Evolutionary conservation across 2,888 invertebrate genomes (phyloP).

Genomic region (Choristoneura rosaceana): DNA sequence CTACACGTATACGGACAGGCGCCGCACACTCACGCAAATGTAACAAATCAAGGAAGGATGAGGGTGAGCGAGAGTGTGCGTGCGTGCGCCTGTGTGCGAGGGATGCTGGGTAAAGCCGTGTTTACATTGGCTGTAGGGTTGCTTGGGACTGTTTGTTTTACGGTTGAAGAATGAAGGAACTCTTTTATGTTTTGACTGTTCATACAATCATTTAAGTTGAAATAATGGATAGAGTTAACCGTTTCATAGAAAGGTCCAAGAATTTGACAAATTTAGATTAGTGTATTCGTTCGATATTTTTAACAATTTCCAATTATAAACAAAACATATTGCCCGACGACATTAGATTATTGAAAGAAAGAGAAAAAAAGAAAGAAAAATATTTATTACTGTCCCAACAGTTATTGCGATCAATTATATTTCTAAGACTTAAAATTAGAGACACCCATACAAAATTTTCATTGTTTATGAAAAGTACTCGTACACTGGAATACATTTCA

Average conservation of each 20-base stretch:
- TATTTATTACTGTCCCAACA: no score
- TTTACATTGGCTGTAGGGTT: constrained; percentile 52
- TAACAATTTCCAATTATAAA: not conserved
- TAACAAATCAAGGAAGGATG: constrained; percentile 65
- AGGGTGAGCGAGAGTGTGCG: constrained; percentile 47
- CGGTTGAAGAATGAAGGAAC: constrained; percentile 16
- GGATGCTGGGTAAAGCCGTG: constrained; percentile 72
- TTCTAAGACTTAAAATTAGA: no score
- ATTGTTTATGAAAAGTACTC: no score
- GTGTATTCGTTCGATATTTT: not conserved
- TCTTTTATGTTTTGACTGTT: constrained; percentile 23
- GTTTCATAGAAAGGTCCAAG: constrained; percentile 24
- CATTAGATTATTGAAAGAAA: no score
- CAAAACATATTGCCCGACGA: not conserved
- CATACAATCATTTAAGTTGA: constrained; percentile 8
- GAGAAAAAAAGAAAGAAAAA: no score
- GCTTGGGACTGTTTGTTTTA: constrained; percentile 53
- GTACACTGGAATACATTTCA: no score
- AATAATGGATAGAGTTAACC: constrained; percentile 28
- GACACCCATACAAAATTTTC: no score
- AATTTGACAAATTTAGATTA: not conserved
- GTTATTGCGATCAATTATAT: no score
- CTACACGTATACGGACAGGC: constrained; percentile 45
- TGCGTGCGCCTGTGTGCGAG: constrained; percentile 59
- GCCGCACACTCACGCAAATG: constrained; percentile 52